A percentile compares a stretch with the other conserved stretches of the same genome.
phyloP scores from a whole-genome alignment of 2,113 vertebrate species.

The Burhinus oedicnemus region DNA sequence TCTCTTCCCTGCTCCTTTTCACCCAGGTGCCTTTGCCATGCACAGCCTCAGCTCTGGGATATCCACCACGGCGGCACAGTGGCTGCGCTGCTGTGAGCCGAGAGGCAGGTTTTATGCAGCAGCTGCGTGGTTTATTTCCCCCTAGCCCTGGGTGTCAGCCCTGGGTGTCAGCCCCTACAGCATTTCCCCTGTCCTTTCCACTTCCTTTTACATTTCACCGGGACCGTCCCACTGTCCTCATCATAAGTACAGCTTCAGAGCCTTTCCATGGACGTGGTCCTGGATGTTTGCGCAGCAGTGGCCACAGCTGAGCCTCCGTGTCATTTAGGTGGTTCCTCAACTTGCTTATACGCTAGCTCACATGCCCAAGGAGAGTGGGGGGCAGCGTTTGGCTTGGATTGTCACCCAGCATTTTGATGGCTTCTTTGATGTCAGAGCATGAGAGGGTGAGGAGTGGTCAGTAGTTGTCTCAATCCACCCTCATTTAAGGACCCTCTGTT shows the following conservation, averaged over 20 bases:
- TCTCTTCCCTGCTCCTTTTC: not conserved
- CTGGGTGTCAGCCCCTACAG: not conserved
- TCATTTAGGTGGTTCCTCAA: not conserved
- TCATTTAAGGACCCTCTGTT: not conserved
- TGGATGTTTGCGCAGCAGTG: accelerated
- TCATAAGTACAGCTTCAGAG: not conserved
- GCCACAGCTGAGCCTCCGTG: not conserved
- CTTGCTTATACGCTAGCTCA: accelerated
- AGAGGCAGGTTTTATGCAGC: not conserved
- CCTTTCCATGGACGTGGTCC: not conserved
- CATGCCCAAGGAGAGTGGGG: accelerated
- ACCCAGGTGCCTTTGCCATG: not conserved
- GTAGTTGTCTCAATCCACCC: not conserved
- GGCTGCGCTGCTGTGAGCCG: not conserved
- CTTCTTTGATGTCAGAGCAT: not conserved
- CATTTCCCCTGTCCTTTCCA: not conserved
- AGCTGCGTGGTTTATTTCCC: not conserved
- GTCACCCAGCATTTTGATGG: not conserved
- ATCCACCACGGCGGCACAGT: accelerated
- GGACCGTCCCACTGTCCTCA: accelerated
- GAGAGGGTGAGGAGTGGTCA: not conserved
- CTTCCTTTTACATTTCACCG: not conserved
- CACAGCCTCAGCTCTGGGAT: not conserved
- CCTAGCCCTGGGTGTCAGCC: not conserved
- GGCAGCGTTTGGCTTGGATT: not conserved